Base-by-base conservation (phyloP, 2,888 invertebrate species). In the Eumerus sabulonum region DNA sequence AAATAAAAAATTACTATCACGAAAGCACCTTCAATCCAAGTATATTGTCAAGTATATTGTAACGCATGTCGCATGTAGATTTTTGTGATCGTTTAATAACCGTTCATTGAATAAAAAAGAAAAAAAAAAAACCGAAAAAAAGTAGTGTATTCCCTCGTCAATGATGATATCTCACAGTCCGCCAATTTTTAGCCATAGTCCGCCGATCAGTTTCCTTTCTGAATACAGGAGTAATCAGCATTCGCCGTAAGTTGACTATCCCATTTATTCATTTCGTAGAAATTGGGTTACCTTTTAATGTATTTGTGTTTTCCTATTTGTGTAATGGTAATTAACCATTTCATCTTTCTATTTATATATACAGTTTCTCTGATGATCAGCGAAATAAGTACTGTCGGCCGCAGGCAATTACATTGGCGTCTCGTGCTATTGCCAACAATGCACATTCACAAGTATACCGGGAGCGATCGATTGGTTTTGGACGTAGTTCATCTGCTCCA, bases 101-200 rank as follows among this genome's bases (percentile, higher is more conserved):
- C 64, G 68, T 70, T 71, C 47, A 11, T 13, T 12, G 9, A 35
- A 59, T 40, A 1, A 40, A 40, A 3, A 9, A 40, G 11, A 60
- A 48, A 13, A 40, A 35, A 66, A 9, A 53, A 12, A n/a, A 66
- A n/a, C n/a, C n/a, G n/a, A 59, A 42, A 54, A 51, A 18, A 16
- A 9, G 9, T 3, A 48, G 14, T 11, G n/a, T n/a, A n/a, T n/a
- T n/a, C n/a, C n/a, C n/a, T n/a, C 9, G 9, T 18, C 7, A 60
- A 91, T 93, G 90, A 90, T 93, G 85, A 92, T 93, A 76, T 93
- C 93, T 83, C 93, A 92, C 86, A 91, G 92, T 86, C 94, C 94
- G 57, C 92, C 92, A 71, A 90, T 92, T 84, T 94, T 93, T 90
- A 93, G 93, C 76, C 92, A 92, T 89, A 93, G 93, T 86, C 93